These are phyloP conservation scores for Lochmaea capreae DNA, from an alignment of 2,888 invertebrate species.

Conservation along the genomic window DNA sequence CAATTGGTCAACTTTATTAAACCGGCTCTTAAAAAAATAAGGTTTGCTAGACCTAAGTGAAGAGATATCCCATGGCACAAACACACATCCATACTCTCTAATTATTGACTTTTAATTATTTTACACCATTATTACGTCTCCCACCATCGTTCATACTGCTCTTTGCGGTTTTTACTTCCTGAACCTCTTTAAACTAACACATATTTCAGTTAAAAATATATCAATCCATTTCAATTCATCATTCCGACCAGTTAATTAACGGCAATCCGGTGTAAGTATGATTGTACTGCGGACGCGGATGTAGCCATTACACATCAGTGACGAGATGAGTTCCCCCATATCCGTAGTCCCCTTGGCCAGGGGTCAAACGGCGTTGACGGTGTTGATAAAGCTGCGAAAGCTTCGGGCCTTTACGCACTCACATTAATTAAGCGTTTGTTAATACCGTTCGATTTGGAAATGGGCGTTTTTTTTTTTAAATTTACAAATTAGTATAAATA, in stretches of 20 bases:
- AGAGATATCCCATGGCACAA: too few species aligned
- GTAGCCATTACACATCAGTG: constrained; percentile 54
- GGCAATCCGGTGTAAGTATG: constrained; percentile 56
- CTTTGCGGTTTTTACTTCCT: background rate
- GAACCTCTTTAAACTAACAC: background rate
- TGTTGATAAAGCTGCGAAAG: constrained; percentile 30
- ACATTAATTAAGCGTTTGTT: constrained; percentile 51
- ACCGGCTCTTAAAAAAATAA: too few species aligned
- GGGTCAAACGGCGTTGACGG: constrained; percentile 51
- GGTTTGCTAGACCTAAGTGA: too few species aligned
- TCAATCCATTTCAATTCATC: constrained; percentile 11
- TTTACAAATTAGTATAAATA: background rate
- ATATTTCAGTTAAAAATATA: background rate
- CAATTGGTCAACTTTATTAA: too few species aligned
- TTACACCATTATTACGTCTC: too few species aligned
- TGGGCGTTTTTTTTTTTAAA: background rate
- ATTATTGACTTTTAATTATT: too few species aligned
- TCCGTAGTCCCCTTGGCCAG: constrained; percentile 55
- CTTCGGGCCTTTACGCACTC: constrained; percentile 57
- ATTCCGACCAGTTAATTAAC: constrained; percentile 54
- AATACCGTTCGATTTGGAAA: background rate
- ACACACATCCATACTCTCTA: too few species aligned
- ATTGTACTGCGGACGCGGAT: constrained; percentile 49
- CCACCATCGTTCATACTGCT: background rate
- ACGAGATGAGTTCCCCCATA: constrained; percentile 45